Percentiles rank a stretch among this genome's conserved stretches.
phyloP scores from a whole-genome alignment of 1,140 invertebrate genomes.

The Branchinecta lynchi region DNA sequence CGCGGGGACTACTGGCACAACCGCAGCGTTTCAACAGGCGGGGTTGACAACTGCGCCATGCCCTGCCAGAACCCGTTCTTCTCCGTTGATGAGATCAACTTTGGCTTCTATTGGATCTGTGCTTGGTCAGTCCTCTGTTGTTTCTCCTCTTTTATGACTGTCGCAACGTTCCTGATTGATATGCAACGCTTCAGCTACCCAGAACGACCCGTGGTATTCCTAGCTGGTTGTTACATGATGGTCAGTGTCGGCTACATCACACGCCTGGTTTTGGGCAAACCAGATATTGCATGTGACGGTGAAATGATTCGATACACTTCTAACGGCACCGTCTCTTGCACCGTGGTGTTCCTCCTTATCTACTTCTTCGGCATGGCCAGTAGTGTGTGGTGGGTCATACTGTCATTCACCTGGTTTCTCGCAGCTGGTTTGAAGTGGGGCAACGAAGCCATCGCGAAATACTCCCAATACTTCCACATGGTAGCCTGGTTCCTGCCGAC shows the following conservation, averaged over 20 bases:
- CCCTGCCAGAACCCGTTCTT: conserved; percentile 84
- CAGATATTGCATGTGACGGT: conserved; percentile 71
- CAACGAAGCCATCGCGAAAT: conserved; percentile 85
- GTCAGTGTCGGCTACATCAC: conserved; percentile 84
- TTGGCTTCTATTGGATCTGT: conserved; percentile 53
- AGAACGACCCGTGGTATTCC: conserved; percentile 83
- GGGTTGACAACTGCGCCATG: conserved; percentile 65
- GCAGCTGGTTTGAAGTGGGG: conserved; percentile 89
- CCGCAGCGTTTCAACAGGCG: conserved; percentile 47
- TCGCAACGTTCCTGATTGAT: conserved; percentile 77
- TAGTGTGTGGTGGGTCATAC: conserved; percentile 84
- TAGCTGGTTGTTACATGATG: conserved; percentile 87
- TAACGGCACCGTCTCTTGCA: conserved; percentile 49
- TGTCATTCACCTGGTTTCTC: conserved; percentile 85
- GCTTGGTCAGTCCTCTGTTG: conserved; percentile 38
- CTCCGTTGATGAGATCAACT: conserved; percentile 65
- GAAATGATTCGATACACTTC: conserved; percentile 32
- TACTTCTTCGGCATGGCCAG: conserved; percentile 91
- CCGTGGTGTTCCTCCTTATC: conserved; percentile 68
- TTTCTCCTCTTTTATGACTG: conserved; percentile 37
- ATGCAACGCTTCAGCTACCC: conserved; percentile 79
- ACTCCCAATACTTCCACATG: conserved; percentile 83
- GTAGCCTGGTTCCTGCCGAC: conserved; percentile 77
- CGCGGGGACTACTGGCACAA: conserved; percentile 44
- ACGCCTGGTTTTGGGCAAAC: conserved; percentile 51